Evolutionary conservation across 2,888 invertebrate genomes (phyloP), one percentile per base, ranked within the genome.

Genomic region (Leptarthrus brevirostris): DNA sequence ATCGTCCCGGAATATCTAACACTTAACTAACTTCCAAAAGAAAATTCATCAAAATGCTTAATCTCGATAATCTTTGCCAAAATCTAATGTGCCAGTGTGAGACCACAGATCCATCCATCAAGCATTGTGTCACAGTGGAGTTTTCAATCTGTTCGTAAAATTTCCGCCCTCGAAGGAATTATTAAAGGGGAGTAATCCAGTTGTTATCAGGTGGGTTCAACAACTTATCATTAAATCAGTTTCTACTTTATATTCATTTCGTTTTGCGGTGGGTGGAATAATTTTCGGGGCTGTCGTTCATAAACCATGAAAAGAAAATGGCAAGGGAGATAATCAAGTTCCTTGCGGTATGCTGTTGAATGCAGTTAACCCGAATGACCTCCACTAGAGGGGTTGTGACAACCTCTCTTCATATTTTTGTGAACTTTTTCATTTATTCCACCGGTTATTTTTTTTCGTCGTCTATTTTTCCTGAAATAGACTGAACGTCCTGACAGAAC

Each of bases 191-290:
- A 44, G 64, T 44, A 64, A 64, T 64, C 47, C 64, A 64, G 47
- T 64, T 44, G 64, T 64, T 64, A 64, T 74, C 69, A 72, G 49
- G 69, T 72, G 74, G 26, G 72, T 69, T 73, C 79, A 53, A 47
- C 56, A 70, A 61, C 73, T 72, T 71, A 70, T 73, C 73, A 73
- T 75, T 75, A 75, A 75, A 75, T 74, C 74, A 74, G 72, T 74
- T 72, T 72, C 69, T 64, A 47, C 44, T 64, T 64, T 64, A 64
- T 64, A 64, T 64, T 64, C 47, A 64, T 47, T 64, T 44, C 47
- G 44, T 10, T n/a, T 64, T 64, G 40, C 6, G 64, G 24, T n/a
- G 44, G 64, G 24, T 12, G 64, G 64, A 20, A 64, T 64, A 44
- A 64, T 61, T 61, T 61, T 20, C 10, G 20, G 18, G 34, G 6